Percentiles rank a stretch among this genome's conserved stretches.
Evolutionary conservation across 2,888 invertebrate genomes (phyloP).

Genomic region (Rhaphigaster nebulosa): DNA sequence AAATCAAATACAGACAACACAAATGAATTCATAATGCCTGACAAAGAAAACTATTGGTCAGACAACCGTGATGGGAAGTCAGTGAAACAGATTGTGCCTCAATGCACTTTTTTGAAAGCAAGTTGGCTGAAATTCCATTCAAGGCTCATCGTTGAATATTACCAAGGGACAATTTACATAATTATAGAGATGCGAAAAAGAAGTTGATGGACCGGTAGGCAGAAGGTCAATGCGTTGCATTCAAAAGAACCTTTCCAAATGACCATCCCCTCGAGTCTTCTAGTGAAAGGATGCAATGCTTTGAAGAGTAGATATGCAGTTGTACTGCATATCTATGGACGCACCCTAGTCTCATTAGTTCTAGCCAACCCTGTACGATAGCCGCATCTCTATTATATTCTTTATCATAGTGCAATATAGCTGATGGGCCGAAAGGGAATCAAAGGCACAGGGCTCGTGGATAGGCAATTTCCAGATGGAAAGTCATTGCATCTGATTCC

Average conservation of each 20-base stretch:
- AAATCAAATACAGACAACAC: too few species aligned
- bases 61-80: neutral
- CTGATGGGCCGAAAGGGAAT: conserved; percentile 30
- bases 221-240: conserved; percentile 15
- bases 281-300: neutral
- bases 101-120: neutral
- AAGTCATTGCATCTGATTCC: neutral
- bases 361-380: neutral
- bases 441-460: neutral
- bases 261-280: conserved; percentile 28
- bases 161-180: conserved; percentile 20
- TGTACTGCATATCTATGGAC: neutral
- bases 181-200: neutral
- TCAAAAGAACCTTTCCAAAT: conserved; percentile 24
- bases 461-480: conserved; percentile 2
- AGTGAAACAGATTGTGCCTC: neutral
- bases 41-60: neutral
- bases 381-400: conserved; percentile 18
- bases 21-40: neutral
- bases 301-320: conserved; percentile 23
- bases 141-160: neutral
- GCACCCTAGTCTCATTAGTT: conserved; percentile 40
- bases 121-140: neutral
- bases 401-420: conserved; percentile 33
- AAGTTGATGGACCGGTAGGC: neutral